Conservation (phyloP, 2,888 invertebrate genomes). For the Lycocerus yunnanus region DNA sequence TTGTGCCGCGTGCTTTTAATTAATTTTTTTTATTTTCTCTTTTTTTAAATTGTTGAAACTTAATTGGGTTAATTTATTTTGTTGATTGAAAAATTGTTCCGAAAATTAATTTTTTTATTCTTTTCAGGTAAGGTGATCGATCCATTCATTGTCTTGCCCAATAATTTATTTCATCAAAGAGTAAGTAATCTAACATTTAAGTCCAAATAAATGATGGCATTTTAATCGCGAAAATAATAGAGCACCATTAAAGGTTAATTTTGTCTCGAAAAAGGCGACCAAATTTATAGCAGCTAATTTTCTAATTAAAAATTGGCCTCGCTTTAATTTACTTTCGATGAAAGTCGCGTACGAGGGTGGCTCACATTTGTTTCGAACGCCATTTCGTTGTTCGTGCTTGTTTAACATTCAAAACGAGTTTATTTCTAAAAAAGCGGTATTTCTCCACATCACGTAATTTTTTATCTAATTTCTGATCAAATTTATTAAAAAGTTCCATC, state of each 20-base stretch:
- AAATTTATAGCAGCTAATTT: neutral
- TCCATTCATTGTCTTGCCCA: neutral
- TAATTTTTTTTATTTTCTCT: constrained; percentile 13
- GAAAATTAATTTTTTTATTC: neutral
- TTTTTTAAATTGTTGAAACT: neutral
- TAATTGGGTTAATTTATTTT: neutral
- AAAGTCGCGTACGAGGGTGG: neutral
- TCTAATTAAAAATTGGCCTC: neutral
- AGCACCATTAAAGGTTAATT: neutral
- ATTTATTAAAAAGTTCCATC: neutral
- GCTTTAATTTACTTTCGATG: neutral
- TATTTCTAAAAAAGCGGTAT: neutral
- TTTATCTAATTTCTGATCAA: constrained; percentile 1
- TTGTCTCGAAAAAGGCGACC: neutral
- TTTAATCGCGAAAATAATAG: neutral
- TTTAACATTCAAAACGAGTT: neutral
- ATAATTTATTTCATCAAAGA: neutral
- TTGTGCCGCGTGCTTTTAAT: constrained; percentile 30
- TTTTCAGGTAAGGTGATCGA: neutral
- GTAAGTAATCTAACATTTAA: neutral
- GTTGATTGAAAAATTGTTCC: neutral
- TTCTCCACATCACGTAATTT: neutral
- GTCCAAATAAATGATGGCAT: neutral
- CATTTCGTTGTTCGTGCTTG: neutral
- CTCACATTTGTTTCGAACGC: neutral